phyloP scores from a whole-genome alignment of 2,113 vertebrate genomes.

The Pao palembangensis region DNA sequence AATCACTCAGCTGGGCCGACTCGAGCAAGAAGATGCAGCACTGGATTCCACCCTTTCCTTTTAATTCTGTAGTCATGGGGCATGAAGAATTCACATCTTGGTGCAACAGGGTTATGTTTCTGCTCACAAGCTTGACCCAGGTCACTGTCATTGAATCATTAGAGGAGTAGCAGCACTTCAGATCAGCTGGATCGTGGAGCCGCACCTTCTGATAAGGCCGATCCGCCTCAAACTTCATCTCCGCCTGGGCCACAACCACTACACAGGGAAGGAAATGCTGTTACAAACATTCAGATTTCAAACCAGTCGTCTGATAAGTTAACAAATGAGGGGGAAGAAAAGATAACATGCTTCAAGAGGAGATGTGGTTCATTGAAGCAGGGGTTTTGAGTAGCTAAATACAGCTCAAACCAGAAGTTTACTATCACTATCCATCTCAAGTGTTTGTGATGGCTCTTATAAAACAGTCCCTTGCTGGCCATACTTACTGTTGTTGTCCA shows the following conservation, averaged over 20 bases:
- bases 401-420: not conserved
- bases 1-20: not conserved
- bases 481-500: no score
- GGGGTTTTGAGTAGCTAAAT: slow-evolving; percentile 20
- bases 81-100: rapidly evolving
- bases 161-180: slow-evolving; percentile 57
- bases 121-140: slow-evolving; percentile 27
- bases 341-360: slow-evolving; percentile 31
- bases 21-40: slow-evolving; percentile 26
- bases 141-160: rapidly evolving
- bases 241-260: slow-evolving; percentile 24
- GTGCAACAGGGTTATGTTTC: rapidly evolving
- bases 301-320: not conserved
- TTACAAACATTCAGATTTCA: not conserved
- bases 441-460: no score
- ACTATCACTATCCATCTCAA: no score
- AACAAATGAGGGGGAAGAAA: no score
- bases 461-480: no score
- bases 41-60: rapidly evolving
- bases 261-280: slow-evolving; percentile 8
- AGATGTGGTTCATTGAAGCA: slow-evolving; percentile 67
- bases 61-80: rapidly evolving
- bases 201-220: slow-evolving; percentile 14
- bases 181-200: rapidly evolving
- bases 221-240: slow-evolving; percentile 33